Evolutionary conservation across 2,113 vertebrate species (phyloP).

Genomic region (Progne subis): DNA sequence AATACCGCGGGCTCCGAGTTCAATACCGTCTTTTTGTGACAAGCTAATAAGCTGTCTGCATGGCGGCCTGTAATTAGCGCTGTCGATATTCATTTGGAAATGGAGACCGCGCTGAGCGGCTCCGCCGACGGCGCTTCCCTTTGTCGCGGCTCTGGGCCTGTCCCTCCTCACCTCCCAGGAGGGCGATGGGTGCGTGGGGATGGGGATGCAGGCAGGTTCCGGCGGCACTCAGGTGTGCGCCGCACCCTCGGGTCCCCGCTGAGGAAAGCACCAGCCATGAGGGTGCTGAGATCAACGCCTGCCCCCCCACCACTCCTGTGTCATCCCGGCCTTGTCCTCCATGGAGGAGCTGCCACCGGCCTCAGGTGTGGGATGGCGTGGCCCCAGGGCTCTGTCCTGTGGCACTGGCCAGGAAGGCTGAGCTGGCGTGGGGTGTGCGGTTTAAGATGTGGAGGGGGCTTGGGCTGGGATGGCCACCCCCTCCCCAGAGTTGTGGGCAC

Average conservation of each 20-base stretch:
- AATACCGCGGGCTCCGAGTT: constrained; percentile 47
- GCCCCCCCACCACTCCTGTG: accelerated
- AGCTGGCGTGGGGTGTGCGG: accelerated
- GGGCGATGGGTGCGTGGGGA: neutral
- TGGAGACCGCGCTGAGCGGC: neutral
- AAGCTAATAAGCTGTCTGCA: constrained; percentile 61
- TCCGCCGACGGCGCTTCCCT: neutral
- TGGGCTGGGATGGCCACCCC: neutral
- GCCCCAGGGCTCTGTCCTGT: neutral
- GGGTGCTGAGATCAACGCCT: neutral
- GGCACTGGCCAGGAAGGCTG: accelerated
- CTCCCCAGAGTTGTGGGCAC: neutral
- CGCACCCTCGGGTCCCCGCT: accelerated
- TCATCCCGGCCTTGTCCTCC: neutral
- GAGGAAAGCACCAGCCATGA: accelerated
- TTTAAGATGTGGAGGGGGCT: accelerated
- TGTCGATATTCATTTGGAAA: constrained; percentile 65
- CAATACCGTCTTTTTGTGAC: constrained; percentile 53
- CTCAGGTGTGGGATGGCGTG: accelerated
- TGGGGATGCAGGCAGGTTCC: accelerated
- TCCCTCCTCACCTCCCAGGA: neutral
- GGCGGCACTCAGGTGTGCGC: accelerated
- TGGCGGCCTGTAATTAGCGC: constrained; percentile 64
- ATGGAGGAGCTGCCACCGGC: accelerated
- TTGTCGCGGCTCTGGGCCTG: neutral